Conservation (phyloP, 2,888 invertebrate genomes). For the Trichopria drosophilae region DNA sequence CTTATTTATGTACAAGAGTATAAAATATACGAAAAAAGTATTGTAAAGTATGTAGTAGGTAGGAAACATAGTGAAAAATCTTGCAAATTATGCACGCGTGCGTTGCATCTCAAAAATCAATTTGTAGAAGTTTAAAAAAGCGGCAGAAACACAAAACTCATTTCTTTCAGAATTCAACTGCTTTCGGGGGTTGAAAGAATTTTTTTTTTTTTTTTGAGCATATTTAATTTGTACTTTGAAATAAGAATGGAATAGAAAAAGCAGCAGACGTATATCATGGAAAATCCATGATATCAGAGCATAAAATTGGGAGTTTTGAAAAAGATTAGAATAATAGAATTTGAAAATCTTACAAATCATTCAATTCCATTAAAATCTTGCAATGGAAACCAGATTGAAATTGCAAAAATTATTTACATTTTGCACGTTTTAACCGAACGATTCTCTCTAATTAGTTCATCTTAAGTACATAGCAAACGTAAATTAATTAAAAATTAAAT, state of each 20-base stretch:
- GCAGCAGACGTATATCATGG: no score
- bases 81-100: constrained; percentile 27
- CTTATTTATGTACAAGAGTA: constrained; percentile 41
- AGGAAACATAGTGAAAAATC: constrained; percentile 20
- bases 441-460: no score
- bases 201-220: constrained; percentile 21
- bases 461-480: no score
- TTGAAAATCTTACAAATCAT: no score
- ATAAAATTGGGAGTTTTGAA: no score
- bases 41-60: constrained; percentile 12
- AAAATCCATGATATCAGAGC: no score
- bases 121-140: background rate
- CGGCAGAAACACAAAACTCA: constrained; percentile 12
- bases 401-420: constrained; percentile 22
- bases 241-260: constrained; percentile 5
- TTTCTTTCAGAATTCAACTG: constrained; percentile 9
- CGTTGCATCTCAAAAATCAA: constrained; percentile 22
- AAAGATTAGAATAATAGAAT: no score
- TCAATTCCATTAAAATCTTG: no score
- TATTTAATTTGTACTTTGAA: constrained; percentile 15
- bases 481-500: no score
- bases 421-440: no score
- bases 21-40: constrained; percentile 36
- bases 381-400: no score
- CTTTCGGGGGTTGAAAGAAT: no score